A percentile compares a stretch with the other conserved stretches of the same genome.
phyloP scores from a whole-genome alignment of 1,140 invertebrate species.

The Atopsyche davidsoni region DNA sequence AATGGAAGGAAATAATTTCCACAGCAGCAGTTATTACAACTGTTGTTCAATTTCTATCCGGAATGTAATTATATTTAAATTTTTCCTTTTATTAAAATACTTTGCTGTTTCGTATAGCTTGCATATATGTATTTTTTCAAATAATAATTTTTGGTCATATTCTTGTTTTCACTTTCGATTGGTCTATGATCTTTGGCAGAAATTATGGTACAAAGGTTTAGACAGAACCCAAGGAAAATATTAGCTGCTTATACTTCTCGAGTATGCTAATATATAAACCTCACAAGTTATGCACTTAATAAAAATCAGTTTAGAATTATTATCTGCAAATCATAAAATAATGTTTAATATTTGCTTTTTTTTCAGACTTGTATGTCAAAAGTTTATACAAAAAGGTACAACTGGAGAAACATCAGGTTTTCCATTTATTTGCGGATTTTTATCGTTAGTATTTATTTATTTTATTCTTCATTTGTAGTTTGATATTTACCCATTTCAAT shows the following conservation, averaged over 20 bases:
- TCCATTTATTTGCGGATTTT: slow-evolving; percentile 68
- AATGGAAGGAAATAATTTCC: slow-evolving; percentile 2
- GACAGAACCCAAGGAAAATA: not conserved
- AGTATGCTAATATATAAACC: slow-evolving; percentile 10
- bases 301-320: slow-evolving; percentile 6
- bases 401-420: slow-evolving; percentile 64
- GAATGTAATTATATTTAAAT: slow-evolving; percentile 49
- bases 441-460: slow-evolving; percentile 57
- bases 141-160: slow-evolving; percentile 1
- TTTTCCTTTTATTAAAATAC: slow-evolving; percentile 10
- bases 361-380: slow-evolving; percentile 61
- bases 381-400: slow-evolving; percentile 58
- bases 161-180: not conserved
- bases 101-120: slow-evolving; percentile 5
- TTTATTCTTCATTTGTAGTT: slow-evolving; percentile 9
- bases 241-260: slow-evolving; percentile 12
- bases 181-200: slow-evolving; percentile 2
- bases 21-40: slow-evolving; percentile 60
- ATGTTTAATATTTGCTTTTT: slow-evolving; percentile 29
- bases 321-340: not conserved
- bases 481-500: slow-evolving; percentile 16
- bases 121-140: not conserved
- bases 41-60: slow-evolving; percentile 62
- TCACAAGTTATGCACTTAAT: slow-evolving; percentile 16
- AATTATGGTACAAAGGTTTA: not conserved